Base-by-base conservation (phyloP, 2,113 vertebrate genomes). In the Ailuropoda melanoleuca region DNA sequence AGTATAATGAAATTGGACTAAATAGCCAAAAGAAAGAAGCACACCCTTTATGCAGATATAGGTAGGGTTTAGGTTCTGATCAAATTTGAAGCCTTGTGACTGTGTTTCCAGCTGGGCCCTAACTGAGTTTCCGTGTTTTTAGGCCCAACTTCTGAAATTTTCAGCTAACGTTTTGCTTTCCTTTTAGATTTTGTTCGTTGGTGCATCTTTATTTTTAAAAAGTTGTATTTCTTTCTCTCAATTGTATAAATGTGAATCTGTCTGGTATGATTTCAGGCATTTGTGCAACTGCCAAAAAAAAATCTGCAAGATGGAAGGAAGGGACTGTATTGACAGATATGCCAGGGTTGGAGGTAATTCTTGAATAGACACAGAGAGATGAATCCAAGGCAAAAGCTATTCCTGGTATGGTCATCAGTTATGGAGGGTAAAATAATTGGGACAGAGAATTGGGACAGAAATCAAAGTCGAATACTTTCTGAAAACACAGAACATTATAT, bases 1-100 rank as follows among this genome's bases (percentile, higher is more conserved):
- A 88, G 21, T 48, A 70, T 87, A 96, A 93, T 89, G 82, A 92
- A 95, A 87, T 37, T 68, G 43, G n/a, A 90, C 87, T 92, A 92
- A 95, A 75, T n/a, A 53, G 31, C 19, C 84, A 70, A 81, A 90
- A 97, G 48, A 87, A 90, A 68, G 19, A 84, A 62, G 39, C 34
- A 53, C 7, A 26, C 5, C 0, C 10, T 90, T 91, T 89, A 39
- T 58, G 31, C 19, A 58, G 21, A n/a, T 88, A 68, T 1, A 90
- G 62, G 84, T 31, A 64, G 37, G 10, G 31, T n/a, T 85, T 24
- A 81, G 26, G 15, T 64, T 92, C 50, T 93, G 53, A 90, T 8
- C 55, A 50, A 84, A 75, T 31, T 53, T 18, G 48, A 96, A 75
- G 66, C 0, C 8, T 55, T 93, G 43, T 68, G 56, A 82, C 2